phyloP scores from a whole-genome alignment of 1,140 invertebrate species.

The Monomorium pharaonis region DNA sequence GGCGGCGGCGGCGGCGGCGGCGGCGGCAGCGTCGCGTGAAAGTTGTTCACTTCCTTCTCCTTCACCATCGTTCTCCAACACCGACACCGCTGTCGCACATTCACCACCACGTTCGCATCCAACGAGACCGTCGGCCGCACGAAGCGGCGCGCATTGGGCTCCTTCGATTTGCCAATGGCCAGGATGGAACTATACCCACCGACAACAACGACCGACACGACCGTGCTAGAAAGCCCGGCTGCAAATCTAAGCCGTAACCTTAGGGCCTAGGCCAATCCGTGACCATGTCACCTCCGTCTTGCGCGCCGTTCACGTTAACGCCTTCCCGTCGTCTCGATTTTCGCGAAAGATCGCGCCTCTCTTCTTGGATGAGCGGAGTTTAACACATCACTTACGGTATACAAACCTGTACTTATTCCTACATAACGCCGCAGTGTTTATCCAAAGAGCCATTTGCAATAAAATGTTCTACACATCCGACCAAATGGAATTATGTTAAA shows the following conservation, averaged over 20 bases:
- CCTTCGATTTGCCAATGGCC: conserved; percentile 52
- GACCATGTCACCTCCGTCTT: conserved; percentile 57
- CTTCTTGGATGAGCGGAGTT: not conserved
- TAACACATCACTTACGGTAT: not conserved
- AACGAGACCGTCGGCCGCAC: conserved; percentile 6
- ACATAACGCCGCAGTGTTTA: not conserved
- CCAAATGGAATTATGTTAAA: not conserved
- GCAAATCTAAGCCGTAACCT: conserved; percentile 43
- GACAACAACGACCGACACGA: not conserved
- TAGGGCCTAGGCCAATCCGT: conserved; percentile 55
- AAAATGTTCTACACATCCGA: not conserved
- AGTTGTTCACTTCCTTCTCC: conserved; percentile 48
- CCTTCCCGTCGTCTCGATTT: conserved; percentile 43
- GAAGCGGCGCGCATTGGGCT: conserved; percentile 6
- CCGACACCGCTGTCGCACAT: not conserved
- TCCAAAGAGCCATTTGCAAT: not conserved
- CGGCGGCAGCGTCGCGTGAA: conserved; percentile 44
- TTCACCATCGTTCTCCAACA: not conserved
- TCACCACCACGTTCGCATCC: not conserved
- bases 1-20: not conserved
- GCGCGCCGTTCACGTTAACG: conserved; percentile 35
- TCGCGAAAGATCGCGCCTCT: conserved; percentile 16
- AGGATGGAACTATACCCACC: conserved; percentile 20
- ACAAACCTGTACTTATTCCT: not conserved
- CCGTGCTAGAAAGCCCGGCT: conserved; percentile 34